Conservation (phyloP, 2,888 invertebrate genomes). For the Tribolium freemani region DNA sequence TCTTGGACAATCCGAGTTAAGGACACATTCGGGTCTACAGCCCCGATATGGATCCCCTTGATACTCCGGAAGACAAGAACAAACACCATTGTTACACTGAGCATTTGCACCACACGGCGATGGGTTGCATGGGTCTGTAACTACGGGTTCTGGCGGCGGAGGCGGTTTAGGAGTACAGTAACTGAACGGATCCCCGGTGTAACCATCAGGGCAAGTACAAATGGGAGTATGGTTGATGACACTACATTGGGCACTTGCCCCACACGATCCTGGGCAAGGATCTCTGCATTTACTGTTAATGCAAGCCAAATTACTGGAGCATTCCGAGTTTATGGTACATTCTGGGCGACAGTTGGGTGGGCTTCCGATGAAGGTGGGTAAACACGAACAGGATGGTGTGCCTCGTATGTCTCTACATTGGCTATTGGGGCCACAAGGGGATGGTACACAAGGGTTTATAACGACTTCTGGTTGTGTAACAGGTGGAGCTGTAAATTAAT, state of each 20-base stretch:
- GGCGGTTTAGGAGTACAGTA: constrained; percentile 60
- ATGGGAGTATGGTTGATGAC: constrained; percentile 83
- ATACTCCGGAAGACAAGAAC: constrained; percentile 80
- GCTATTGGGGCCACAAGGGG: constrained; percentile 85
- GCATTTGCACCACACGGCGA: constrained; percentile 75
- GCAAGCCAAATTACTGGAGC: constrained; percentile 80
- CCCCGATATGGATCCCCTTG: constrained; percentile 81
- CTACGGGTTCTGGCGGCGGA: constrained; percentile 62
- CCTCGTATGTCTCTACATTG: constrained; percentile 73
- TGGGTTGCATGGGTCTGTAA: constrained; percentile 71
- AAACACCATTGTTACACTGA: constrained; percentile 76
- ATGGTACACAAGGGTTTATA: constrained; percentile 77
- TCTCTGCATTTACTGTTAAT: constrained; percentile 83
- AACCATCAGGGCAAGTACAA: constrained; percentile 75
- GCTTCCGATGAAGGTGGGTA: constrained; percentile 76
- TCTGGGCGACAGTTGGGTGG: constrained; percentile 79
- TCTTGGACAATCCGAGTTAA: constrained; percentile 79
- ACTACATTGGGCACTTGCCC: constrained; percentile 80
- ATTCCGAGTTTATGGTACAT: constrained; percentile 82
- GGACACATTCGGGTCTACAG: constrained; percentile 85
- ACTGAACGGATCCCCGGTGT: constrained; percentile 73
- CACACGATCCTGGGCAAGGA: constrained; percentile 86
- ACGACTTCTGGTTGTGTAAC: constrained; percentile 28
- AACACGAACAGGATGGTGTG: constrained; percentile 76
- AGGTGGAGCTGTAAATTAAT: constrained; percentile 41